Evolutionary conservation across 2,797 vertebrate genomes (phyloP), one percentile per base, ranked within the genome.

Genomic region (Hipposideros larvatus): DNA sequence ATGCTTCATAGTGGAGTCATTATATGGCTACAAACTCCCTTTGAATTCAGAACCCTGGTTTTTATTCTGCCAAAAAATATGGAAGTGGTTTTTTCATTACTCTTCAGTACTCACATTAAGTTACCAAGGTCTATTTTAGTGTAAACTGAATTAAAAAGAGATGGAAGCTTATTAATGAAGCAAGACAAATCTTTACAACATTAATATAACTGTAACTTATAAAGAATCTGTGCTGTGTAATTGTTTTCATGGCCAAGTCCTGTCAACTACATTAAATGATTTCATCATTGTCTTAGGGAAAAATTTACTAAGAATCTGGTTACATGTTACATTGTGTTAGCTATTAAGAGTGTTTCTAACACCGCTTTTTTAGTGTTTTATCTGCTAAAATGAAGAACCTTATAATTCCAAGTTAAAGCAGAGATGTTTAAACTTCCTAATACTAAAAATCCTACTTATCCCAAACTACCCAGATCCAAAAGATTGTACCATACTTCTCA

Each of bases 1-100:
- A 73, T 85, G 7, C 57, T 53, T 95, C 91, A 96, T 53, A 96
- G 71, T 87, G 22, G 83, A 95, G 41, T 48, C 91, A 89, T 91
- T 97, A 80, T 94, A 74, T 66, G 66, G 78, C 59, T 37, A 78
- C 80, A 97, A 51, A 84, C 51, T 90, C 55, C 78, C 61, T 75
- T 94, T 94, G 68, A 80, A 90, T 96, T 92, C 43, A 92, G 82
- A 87, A 34, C 11, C 63, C 48, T 96, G 15, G 2, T 59, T 94
- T 93, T 87, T 41, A 78, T 57, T 73, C 13, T 89, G 75, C 41
- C 78, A 80, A 94, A 96, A 91, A 75, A 24, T 15, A 65, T 84
- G 41, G 63, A 95, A 87, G 22, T 48, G 41, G 16, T 74, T 68
- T 94, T 91, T 96, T 77, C 34, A 51, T 82, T 89, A 63, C 18